These are phyloP conservation scores for Scopus umbretta DNA, from an alignment of 2,113 vertebrate genomes.

Conservation along the genomic window DNA sequence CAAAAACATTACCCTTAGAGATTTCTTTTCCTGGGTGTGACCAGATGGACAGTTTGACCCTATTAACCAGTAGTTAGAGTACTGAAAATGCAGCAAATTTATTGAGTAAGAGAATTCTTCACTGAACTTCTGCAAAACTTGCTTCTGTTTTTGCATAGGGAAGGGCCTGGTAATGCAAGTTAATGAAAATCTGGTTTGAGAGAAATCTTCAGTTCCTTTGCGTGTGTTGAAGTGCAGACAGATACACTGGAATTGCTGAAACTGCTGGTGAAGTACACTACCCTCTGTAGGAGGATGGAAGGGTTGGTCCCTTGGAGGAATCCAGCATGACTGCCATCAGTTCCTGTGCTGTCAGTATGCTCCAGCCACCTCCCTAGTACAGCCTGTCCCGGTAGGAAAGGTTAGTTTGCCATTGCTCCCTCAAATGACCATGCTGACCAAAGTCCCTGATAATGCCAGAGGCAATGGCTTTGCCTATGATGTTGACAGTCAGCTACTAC, in stretches of 20 bases:
- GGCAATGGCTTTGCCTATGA: neutral
- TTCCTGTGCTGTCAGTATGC: neutral
- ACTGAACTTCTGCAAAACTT: neutral
- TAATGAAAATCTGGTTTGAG: neutral
- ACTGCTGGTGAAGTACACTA: neutral
- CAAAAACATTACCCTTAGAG: neutral
- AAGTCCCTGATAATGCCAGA: neutral
- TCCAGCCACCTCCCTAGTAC: neutral
- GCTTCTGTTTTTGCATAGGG: neutral
- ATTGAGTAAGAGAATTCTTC: neutral
- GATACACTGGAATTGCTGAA: too few species aligned
- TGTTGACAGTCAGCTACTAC: neutral
- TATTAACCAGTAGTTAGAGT: neutral
- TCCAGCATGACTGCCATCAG: neutral
- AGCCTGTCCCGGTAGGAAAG: neutral
- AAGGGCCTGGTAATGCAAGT: neutral
- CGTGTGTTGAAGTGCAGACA: neutral
- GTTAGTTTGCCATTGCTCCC: neutral
- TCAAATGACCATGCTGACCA: neutral
- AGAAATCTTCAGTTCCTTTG: neutral
- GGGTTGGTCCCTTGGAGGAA: neutral
- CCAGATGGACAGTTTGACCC: neutral
- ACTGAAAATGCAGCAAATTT: neutral
- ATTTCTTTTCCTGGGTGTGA: neutral
- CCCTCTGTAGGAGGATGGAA: neutral